A percentile compares a stretch with the other conserved stretches of the same genome.
These are phyloP conservation scores for Rhaphigaster nebulosa DNA, from an alignment of 2,888 invertebrate species.

Conservation along the genomic window DNA sequence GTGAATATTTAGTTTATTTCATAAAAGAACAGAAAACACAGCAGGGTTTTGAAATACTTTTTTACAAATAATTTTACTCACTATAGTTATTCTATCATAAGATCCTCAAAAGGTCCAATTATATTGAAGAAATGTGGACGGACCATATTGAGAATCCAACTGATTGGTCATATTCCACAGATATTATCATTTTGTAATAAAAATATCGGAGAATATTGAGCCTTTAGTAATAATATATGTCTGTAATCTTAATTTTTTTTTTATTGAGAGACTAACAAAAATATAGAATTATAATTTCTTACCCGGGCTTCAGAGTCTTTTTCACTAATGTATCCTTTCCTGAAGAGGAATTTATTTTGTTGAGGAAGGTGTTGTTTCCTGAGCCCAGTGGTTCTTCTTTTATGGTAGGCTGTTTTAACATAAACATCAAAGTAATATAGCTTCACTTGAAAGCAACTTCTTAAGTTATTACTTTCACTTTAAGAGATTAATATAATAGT, in stretches of 20 bases:
- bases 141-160: too few species aligned
- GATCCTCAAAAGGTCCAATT: too few species aligned
- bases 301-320: constrained; percentile 63
- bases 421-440: neutral
- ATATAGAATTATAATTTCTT: constrained; percentile 19
- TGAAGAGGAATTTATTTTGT: neutral
- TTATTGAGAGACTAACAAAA: neutral
- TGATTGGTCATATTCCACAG: too few species aligned
- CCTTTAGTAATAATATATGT: too few species aligned
- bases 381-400: constrained; percentile 22
- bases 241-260: neutral
- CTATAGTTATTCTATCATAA: too few species aligned
- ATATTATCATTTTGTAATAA: too few species aligned
- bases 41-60: too few species aligned
- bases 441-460: neutral
- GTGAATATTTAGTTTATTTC: neutral
- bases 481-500: neutral
- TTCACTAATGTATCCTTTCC: constrained; percentile 61
- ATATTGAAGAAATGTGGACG: too few species aligned
- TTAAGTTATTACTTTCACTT: neutral
- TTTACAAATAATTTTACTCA: too few species aligned
- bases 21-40: neutral
- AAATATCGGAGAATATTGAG: too few species aligned
- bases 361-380: constrained; percentile 22
- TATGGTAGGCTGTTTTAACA: constrained; percentile 4